phyloP scores from a whole-genome alignment of 64 coral and sea anemone species.

The Montipora cactus region DNA sequence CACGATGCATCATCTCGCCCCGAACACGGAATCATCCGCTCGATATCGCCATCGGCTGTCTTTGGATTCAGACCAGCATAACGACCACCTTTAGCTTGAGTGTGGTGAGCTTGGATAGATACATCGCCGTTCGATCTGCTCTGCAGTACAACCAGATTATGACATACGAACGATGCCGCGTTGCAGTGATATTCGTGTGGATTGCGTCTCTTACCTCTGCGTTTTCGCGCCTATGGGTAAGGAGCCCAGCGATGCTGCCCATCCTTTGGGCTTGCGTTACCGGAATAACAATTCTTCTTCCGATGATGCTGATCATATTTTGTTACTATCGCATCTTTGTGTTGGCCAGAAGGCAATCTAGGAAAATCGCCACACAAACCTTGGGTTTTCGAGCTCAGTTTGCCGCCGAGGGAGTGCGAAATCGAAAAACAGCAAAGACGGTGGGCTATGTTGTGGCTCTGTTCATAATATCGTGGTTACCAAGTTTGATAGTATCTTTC shows the following conservation, averaged over 20 bases:
- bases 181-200: constrained; percentile 19
- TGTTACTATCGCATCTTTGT: constrained; percentile 74
- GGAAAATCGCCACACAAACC: constrained; percentile 27
- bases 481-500: constrained; percentile 25
- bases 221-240: background rate
- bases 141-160: constrained; percentile 21
- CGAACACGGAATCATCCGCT: constrained; percentile 50
- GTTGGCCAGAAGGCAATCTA: constrained; percentile 48
- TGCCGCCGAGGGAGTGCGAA: background rate
- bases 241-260: background rate
- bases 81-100: constrained; percentile 56
- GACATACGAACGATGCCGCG: background rate
- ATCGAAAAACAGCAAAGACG: constrained; percentile 15
- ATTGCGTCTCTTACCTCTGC: constrained; percentile 6
- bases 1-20: constrained; percentile 45
- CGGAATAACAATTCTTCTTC: constrained; percentile 73
- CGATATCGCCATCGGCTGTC: constrained; percentile 42
- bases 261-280: constrained; percentile 50
- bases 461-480: constrained; percentile 43
- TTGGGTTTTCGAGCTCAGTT: background rate
- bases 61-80: constrained; percentile 42
- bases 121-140: constrained; percentile 12
- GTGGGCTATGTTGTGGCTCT: constrained; percentile 28
- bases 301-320: constrained; percentile 68
- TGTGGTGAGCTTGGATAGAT: constrained; percentile 49